These are phyloP conservation scores for Drosophila austrosaltans DNA, from an alignment of 2,888 invertebrate species.

Conservation along the genomic window DNA sequence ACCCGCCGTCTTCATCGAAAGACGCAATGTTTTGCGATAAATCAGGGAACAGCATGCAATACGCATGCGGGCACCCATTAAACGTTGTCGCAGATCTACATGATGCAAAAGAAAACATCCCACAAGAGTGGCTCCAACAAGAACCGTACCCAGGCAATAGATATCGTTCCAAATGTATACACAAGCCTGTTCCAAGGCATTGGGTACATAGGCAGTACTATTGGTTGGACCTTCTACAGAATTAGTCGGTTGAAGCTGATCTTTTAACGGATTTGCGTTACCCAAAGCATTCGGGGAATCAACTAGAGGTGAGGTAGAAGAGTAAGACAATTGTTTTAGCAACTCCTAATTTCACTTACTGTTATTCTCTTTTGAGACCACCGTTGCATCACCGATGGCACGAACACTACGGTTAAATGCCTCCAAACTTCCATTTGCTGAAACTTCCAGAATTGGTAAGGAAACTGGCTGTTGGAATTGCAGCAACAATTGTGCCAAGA, in stretches of 20 bases:
- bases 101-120: slow-evolving; percentile 83
- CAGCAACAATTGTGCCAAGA: slow-evolving; percentile 82
- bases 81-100: slow-evolving; percentile 78
- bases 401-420: slow-evolving; percentile 61
- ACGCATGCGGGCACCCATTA: slow-evolving; percentile 87
- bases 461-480: slow-evolving; percentile 75
- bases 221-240: slow-evolving; percentile 19
- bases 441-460: background rate
- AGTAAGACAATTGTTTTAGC: too few relatives aligned
- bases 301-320: slow-evolving; percentile 20
- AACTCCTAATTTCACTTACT: background rate
- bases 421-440: background rate
- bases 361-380: slow-evolving; percentile 7
- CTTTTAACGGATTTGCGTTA: slow-evolving; percentile 35
- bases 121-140: slow-evolving; percentile 79
- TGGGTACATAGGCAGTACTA: slow-evolving; percentile 13
- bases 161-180: slow-evolving; percentile 79
- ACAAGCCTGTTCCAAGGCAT: slow-evolving; percentile 32
- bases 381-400: slow-evolving; percentile 37
- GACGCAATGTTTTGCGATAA: slow-evolving; percentile 85
- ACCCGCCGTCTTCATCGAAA: slow-evolving; percentile 89
- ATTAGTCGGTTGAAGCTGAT: slow-evolving; percentile 22
- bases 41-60: slow-evolving; percentile 86
- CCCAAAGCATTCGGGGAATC: slow-evolving; percentile 50
- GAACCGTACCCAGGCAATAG: slow-evolving; percentile 77